Conservation (phyloP, 2,113 vertebrate species). For the Catharus fuscescens region DNA sequence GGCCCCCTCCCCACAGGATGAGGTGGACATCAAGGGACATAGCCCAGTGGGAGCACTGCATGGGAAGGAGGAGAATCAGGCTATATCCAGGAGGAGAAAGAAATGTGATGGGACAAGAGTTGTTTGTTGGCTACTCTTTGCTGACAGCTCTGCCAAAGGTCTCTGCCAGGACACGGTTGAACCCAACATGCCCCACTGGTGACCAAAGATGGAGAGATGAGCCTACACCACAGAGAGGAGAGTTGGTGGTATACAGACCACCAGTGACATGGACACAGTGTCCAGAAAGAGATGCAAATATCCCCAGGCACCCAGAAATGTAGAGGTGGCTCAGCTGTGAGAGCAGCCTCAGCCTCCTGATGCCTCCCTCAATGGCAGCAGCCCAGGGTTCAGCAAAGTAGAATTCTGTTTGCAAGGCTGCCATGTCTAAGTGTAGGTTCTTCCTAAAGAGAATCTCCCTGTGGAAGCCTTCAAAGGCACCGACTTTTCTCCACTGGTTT, state of each 20-base stretch:
- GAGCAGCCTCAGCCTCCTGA: not conserved
- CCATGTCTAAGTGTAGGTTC: not conserved
- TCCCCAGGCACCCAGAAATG: not conserved
- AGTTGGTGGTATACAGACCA: not conserved
- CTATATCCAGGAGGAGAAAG: not conserved
- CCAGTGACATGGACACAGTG: not conserved
- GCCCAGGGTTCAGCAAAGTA: not conserved
- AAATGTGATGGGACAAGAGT: not conserved
- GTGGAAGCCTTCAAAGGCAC: not conserved
- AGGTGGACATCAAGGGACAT: not conserved
- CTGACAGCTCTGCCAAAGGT: not conserved
- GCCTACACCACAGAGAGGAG: not conserved
- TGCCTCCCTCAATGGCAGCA: not conserved
- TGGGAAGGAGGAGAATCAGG: not conserved
- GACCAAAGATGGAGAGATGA: not conserved
- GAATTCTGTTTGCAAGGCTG: not conserved
- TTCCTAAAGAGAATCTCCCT: not conserved
- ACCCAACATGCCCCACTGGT: not conserved
- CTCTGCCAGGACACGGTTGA: not conserved
- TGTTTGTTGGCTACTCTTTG: not conserved
- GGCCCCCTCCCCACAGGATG: accelerated
- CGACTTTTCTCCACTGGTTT: accelerated
- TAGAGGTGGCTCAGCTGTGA: not conserved
- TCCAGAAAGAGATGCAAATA: not conserved
- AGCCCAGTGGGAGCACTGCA: accelerated